A percentile compares a stretch with the other conserved stretches of the same genome.
These are phyloP conservation scores for Camponotus vicinus DNA, from an alignment of 1,140 invertebrate species.

Conservation along the genomic window DNA sequence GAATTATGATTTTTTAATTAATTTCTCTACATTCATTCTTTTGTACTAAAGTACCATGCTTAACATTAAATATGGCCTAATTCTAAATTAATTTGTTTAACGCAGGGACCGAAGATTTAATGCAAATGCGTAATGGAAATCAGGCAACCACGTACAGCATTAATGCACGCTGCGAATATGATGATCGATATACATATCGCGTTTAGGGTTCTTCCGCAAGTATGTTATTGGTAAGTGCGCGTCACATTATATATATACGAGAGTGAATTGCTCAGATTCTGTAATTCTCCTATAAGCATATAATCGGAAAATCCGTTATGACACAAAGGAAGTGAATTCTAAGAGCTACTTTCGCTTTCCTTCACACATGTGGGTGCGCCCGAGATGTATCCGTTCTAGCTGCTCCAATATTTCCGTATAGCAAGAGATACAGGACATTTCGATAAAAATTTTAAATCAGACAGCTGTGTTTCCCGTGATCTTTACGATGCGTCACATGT, in stretches of 20 bases:
- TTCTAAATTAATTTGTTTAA: slow-evolving; percentile 48
- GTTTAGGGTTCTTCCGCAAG: slow-evolving; percentile 10
- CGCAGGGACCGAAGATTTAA: slow-evolving; percentile 2
- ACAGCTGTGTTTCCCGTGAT: background rate
- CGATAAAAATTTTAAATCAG: slow-evolving; percentile 10
- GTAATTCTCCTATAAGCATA: slow-evolving; percentile 23
- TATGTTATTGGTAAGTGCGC: slow-evolving; percentile 38
- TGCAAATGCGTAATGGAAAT: slow-evolving; percentile 51
- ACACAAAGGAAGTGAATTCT: background rate
- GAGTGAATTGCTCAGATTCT: slow-evolving; percentile 33
- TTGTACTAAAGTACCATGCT: background rate
- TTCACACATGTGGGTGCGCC: background rate
- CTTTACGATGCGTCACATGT: background rate
- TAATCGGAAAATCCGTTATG: slow-evolving; percentile 47
- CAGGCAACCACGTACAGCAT: slow-evolving; percentile 31
- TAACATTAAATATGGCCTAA: slow-evolving; percentile 42
- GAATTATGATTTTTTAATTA: slow-evolving; percentile 49
- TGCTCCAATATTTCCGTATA: slow-evolving; percentile 1
- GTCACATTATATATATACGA: slow-evolving; percentile 13
- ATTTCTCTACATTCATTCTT: slow-evolving; percentile 24
- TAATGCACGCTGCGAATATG: slow-evolving; percentile 28
- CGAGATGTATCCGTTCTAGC: slow-evolving; percentile 22
- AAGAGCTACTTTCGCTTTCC: slow-evolving; percentile 54
- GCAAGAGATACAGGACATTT: background rate
- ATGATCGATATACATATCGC: slow-evolving; percentile 42